Evolutionary conservation across 2,797 vertebrate genomes (phyloP), one percentile per base, ranked within the genome.

Genomic region (Bradypodion ventrale): DNA sequence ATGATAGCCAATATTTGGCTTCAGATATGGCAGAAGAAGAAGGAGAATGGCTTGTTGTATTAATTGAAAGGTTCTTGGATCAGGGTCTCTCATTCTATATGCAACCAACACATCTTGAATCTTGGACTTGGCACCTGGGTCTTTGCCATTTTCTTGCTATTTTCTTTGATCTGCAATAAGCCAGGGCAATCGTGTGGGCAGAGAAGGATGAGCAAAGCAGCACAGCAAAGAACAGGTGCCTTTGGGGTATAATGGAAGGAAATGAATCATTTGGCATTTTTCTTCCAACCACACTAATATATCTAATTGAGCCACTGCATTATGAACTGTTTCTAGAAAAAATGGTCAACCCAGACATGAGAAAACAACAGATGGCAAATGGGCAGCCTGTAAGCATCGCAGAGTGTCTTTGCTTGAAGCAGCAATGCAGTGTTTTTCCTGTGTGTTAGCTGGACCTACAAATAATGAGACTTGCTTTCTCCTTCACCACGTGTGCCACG

Each of bases 191-290:
- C 25, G 5, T 7, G 59, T 8, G 63, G 12, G 32, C 3, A 16
- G 25, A 42, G 32, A 25, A 27, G n/a, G 35, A 16, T 27, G 32
- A 91, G 80, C 73, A 86, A 87, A 92, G 87, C 85, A 86, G 59
- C 80, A 89, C 85, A 90, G 91, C 85, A 93, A 87, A 89, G 89
- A 92, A 89, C 87, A 89, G 83, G 91, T 92, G 88, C 87, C 85
- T 32, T 87, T 79, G 88, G 84, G 75, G 68, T 90, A 85, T 84
- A 89, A 87, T 13, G 37, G 88, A 87, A 90, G 87, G 85, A 88
- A 88, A 86, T 94, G 93, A 93, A 85, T 94, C 93, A 90, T 92
- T 91, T 92, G 89, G 87, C 85, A 89, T 92, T 92, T n/a, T 94
- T 86, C 85, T 92, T 86, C 83, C 85, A 89, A 94, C 90, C 89